Evolutionary conservation across 2,797 vertebrate species (phyloP).

Genomic region (Hydrophis major): DNA sequence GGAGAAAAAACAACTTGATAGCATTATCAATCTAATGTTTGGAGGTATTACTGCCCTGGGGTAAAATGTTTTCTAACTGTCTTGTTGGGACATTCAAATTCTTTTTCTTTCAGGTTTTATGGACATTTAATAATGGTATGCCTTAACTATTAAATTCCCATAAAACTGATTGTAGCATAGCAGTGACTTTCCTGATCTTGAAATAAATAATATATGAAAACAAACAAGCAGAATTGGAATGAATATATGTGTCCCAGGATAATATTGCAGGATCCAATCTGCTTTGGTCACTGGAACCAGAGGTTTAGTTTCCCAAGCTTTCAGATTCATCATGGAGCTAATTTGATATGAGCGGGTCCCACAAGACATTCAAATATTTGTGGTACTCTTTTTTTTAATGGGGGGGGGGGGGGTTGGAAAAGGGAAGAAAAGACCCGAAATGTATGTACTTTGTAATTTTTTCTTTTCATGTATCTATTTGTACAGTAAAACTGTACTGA

Average conservation of each 20-base stretch:
- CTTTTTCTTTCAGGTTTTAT: neutral
- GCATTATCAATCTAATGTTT: neutral
- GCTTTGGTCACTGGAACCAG: neutral
- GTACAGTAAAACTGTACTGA: neutral
- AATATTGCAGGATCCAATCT: neutral
- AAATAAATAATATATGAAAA: neutral
- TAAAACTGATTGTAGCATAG: neutral
- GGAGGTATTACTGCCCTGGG: neutral
- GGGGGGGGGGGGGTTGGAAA: neutral
- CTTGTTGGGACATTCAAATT: neutral
- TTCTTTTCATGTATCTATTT: neutral
- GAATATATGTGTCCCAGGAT: neutral
- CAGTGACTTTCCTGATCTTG: neutral
- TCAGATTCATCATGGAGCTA: neutral
- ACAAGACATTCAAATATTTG: neutral
- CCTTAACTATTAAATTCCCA: neutral
- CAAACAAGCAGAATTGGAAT: neutral
- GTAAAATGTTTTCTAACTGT: neutral
- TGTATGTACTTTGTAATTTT: neutral
- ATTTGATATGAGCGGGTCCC: neutral
- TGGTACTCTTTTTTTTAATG: neutral
- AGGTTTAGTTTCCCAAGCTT: neutral
- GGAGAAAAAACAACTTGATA: neutral
- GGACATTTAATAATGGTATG: neutral
- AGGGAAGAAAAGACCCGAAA: neutral